A percentile compares a stretch with the other conserved stretches of the same genome.
Conservation (phyloP, 2,888 invertebrate genomes). For the Acronicta psi region DNA sequence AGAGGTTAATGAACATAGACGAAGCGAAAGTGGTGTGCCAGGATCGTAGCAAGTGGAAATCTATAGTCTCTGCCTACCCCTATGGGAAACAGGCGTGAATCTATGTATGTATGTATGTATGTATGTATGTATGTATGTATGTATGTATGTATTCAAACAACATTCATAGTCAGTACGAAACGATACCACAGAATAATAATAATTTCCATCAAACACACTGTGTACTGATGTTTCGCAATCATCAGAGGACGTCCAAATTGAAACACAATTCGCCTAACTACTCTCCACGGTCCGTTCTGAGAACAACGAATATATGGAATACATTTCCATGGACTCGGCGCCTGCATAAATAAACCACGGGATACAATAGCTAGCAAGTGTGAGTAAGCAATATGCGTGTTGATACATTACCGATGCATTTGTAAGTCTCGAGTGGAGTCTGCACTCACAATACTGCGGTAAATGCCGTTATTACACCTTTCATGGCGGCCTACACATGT, state of each 20-base stretch:
- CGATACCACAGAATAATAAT: conserved; percentile 7
- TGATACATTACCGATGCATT: conserved; percentile 51
- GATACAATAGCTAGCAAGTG: conserved; percentile 47
- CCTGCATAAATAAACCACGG: conserved; percentile 55
- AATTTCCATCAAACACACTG: conserved; percentile 1
- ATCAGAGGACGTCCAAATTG: conserved; percentile 47
- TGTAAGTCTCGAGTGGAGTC: conserved; percentile 30
- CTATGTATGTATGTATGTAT: too few species aligned
- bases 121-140: too few species aligned
- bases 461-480: conserved; percentile 39
- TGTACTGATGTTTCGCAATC: conserved; percentile 32
- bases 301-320: conserved; percentile 51
- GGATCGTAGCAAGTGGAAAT: too few species aligned
- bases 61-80: too few species aligned
- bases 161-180: not conserved
- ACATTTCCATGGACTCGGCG: conserved; percentile 43
- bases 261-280: conserved; percentile 57
- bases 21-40: too few species aligned
- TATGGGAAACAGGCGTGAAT: too few species aligned
- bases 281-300: conserved; percentile 38
- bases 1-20: too few species aligned
- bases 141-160: not conserved
- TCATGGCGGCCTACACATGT: conserved; percentile 19
- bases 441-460: conserved; percentile 25
- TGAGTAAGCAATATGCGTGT: conserved; percentile 48